Evolutionary conservation across 2,888 invertebrate genomes (phyloP).

Genomic region (Acanthacorydalis orientalis): DNA sequence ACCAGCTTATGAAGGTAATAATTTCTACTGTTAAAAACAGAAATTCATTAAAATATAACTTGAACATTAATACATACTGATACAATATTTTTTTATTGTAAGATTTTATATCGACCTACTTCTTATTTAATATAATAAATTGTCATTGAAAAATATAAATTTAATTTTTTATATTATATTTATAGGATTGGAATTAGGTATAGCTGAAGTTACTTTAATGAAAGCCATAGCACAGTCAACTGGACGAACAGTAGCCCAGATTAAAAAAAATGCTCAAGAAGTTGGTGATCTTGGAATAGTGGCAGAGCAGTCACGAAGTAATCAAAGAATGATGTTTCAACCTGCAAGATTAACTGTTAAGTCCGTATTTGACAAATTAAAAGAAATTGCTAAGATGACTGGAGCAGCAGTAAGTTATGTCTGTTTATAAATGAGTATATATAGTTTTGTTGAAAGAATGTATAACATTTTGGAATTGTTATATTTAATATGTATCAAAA

Average conservation of each 20-base stretch:
- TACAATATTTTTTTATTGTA: too few species aligned
- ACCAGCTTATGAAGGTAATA: slow-evolving; percentile 80
- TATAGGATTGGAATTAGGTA: slow-evolving; percentile 64
- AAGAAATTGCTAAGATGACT: slow-evolving; percentile 71
- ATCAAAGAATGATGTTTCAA: slow-evolving; percentile 77
- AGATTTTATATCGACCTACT: too few species aligned
- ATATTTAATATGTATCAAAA: not conserved
- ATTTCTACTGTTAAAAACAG: not conserved
- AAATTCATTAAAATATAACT: too few species aligned
- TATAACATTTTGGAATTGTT: not conserved
- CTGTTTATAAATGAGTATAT: not conserved
- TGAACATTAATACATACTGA: too few species aligned
- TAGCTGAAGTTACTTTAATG: slow-evolving; percentile 87
- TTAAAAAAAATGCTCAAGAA: slow-evolving; percentile 51
- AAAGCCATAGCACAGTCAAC: slow-evolving; percentile 86
- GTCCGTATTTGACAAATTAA: slow-evolving; percentile 65
- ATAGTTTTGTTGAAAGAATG: not conserved
- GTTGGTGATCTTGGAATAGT: slow-evolving; percentile 84
- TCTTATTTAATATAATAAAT: too few species aligned
- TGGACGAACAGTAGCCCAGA: slow-evolving; percentile 67
- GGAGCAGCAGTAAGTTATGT: slow-evolving; percentile 46
- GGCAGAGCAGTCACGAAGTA: slow-evolving; percentile 68
- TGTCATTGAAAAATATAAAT: not conserved
- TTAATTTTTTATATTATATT: not conserved
- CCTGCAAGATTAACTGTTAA: slow-evolving; percentile 60